A percentile compares a stretch with the other conserved stretches of the same genome.
Evolutionary conservation across 2,888 invertebrate species (phyloP).

Genomic region (Malthinus flaveolus): DNA sequence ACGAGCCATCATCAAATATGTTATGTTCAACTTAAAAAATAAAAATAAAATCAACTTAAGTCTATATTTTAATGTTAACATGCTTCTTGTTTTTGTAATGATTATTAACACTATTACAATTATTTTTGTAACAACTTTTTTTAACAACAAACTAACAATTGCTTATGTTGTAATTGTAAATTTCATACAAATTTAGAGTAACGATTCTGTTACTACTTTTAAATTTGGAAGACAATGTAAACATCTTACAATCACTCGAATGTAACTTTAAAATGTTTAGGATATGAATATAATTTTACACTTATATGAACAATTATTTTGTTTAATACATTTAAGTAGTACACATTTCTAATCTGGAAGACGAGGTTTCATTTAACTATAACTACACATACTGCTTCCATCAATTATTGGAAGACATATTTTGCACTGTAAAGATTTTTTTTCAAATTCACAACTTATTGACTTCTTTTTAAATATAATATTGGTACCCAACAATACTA

Average conservation of each 20-base stretch:
- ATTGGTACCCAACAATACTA: background rate
- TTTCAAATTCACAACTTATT: conserved; percentile 6
- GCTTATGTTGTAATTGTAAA: conserved; percentile 15
- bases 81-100: background rate
- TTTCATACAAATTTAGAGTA: conserved; percentile 12
- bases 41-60: background rate
- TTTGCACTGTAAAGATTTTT: conserved; percentile 19
- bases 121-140: conserved; percentile 15
- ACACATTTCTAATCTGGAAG: conserved; percentile 19
- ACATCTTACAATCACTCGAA: conserved; percentile 3
- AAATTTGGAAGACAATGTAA: conserved; percentile 5
- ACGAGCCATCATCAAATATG: conserved; percentile 15
- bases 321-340: conserved; percentile 16
- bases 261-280: conserved; percentile 8
- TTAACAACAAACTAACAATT: conserved; percentile 26
- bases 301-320: conserved; percentile 21
- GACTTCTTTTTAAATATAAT: conserved; percentile 3
- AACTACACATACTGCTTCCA: conserved; percentile 15
- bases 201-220: conserved; percentile 5
- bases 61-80: background rate
- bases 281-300: conserved; percentile 13
- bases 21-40: conserved; percentile 3
- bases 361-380: conserved; percentile 17
- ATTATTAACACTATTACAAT: conserved; percentile 1
- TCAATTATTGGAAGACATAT: conserved; percentile 26